These are phyloP conservation scores for Thamnophis sirtalis DNA, from an alignment of 2,113 vertebrate species.

Conservation along the genomic window DNA sequence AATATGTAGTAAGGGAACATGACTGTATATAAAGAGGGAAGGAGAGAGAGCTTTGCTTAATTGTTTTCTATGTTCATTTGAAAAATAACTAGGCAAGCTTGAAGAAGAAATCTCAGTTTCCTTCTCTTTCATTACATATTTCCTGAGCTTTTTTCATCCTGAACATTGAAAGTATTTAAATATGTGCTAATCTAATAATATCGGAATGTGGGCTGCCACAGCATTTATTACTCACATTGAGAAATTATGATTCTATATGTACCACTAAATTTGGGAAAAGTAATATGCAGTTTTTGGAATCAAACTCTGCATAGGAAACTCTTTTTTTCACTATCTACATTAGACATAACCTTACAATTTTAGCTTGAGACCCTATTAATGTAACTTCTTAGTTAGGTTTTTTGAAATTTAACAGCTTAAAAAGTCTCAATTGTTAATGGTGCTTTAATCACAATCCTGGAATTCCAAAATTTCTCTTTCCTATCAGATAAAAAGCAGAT, in stretches of 20 bases:
- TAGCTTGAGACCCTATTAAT: constrained; percentile 2
- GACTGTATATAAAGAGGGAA: too few species aligned
- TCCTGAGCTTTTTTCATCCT: background rate
- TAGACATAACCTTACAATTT: background rate
- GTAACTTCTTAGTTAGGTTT: background rate
- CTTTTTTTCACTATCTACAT: background rate
- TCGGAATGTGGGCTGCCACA: background rate
- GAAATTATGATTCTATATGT: background rate
- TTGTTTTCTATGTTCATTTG: background rate
- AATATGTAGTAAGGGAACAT: background rate
- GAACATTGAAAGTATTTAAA: background rate
- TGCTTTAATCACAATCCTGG: background rate
- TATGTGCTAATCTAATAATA: background rate
- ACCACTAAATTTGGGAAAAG: background rate
- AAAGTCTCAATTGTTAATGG: background rate
- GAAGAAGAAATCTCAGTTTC: background rate
- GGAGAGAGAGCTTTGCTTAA: background rate
- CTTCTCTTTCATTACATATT: background rate
- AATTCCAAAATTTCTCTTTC: background rate
- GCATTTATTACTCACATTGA: background rate
- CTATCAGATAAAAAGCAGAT: background rate
- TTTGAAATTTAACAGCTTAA: background rate
- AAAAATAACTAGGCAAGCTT: background rate
- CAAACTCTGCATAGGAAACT: background rate
- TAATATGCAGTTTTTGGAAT: background rate